Conservation (phyloP, 2,113 vertebrate genomes). For the Cranoglanis bouderius region DNA sequence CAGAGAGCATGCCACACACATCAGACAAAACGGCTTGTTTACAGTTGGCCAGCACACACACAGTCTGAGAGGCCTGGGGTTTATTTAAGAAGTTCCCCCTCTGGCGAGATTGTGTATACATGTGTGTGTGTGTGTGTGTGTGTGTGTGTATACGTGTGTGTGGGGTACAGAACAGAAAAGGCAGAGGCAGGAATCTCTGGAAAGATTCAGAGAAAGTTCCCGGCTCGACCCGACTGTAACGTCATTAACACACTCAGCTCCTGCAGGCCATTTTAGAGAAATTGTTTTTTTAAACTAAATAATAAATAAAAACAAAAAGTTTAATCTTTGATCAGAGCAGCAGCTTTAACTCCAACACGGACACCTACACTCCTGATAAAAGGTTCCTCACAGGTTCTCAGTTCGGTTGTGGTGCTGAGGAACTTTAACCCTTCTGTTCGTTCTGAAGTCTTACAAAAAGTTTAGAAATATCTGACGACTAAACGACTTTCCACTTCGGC, state of each 20-base stretch:
- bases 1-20: slow-evolving; percentile 71
- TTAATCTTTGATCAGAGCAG: not conserved
- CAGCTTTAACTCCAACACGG: not conserved
- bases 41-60: slow-evolving; percentile 70
- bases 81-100: slow-evolving; percentile 50
- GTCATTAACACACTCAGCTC: not conserved
- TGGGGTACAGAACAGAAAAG: not conserved
- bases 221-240: not conserved
- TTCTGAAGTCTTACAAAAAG: not conserved
- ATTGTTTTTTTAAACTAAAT: not conserved
- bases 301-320: not conserved
- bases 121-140: not conserved
- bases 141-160: not conserved
- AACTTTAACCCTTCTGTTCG: not conserved
- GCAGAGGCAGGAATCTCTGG: not conserved
- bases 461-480: no score
- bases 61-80: slow-evolving; percentile 41
- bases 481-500: not conserved
- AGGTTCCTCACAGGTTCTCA: not conserved
- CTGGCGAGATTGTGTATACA: not conserved
- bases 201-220: not conserved
- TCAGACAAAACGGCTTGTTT: slow-evolving; percentile 79
- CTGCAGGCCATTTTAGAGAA: not conserved
- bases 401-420: not conserved
- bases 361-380: not conserved